Evolutionary conservation across 1,140 invertebrate genomes (phyloP).

Genomic region (Zaprionus gabonicus): DNA sequence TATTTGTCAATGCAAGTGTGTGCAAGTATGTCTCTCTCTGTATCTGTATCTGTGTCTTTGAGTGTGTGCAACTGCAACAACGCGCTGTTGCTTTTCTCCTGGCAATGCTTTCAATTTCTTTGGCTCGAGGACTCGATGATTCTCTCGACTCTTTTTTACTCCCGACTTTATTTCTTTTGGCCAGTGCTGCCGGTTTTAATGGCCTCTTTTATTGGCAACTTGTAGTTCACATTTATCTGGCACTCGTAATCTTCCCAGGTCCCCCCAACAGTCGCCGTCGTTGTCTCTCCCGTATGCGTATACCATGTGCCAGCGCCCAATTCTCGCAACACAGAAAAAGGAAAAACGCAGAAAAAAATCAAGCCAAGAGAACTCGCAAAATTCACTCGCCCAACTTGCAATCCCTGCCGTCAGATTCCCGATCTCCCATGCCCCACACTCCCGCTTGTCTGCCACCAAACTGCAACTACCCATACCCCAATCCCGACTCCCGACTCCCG

Average conservation of each 20-base stretch:
- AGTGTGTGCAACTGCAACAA: slow-evolving; percentile 26
- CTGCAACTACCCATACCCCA: neutral
- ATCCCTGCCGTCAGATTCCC: too few species aligned
- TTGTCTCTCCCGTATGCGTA: slow-evolving; percentile 55
- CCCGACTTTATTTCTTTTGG: slow-evolving; percentile 52
- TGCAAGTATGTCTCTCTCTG: neutral
- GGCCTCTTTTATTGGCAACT: slow-evolving; percentile 83
- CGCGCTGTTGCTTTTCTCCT: slow-evolving; percentile 43
- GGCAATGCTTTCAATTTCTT: slow-evolving; percentile 58
- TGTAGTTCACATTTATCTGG: slow-evolving; percentile 83
- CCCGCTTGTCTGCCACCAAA: too few species aligned
- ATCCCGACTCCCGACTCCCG: neutral
- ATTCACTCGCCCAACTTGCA: slow-evolving; percentile 29
- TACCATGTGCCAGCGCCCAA: slow-evolving; percentile 18
- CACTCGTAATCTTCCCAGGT: slow-evolving; percentile 73
- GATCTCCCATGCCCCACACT: too few species aligned
- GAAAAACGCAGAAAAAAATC: slow-evolving; percentile 54
- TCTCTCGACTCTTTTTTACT: slow-evolving; percentile 23
- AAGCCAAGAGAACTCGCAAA: slow-evolving; percentile 51
- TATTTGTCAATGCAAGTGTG: slow-evolving; percentile 75
- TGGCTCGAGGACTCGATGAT: slow-evolving; percentile 37
- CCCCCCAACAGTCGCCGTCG: slow-evolving; percentile 23
- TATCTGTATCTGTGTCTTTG: neutral
- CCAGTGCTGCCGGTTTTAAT: slow-evolving; percentile 63
- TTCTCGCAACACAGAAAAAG: slow-evolving; percentile 5